phyloP scores from a whole-genome alignment of 2,113 vertebrate genomes.

The Dissostichus mawsoni region DNA sequence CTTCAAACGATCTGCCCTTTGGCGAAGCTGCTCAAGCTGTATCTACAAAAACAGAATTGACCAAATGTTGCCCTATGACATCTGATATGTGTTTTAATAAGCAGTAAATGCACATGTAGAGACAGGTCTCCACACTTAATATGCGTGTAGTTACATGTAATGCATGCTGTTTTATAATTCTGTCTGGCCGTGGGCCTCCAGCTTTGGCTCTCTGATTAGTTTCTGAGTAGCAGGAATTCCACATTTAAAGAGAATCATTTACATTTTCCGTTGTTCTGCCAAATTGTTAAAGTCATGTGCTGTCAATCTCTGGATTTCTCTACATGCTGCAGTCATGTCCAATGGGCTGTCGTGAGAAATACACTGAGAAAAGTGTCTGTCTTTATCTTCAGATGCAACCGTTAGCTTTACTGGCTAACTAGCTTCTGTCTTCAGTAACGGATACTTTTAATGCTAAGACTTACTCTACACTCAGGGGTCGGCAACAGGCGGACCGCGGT shows the following conservation, averaged over 20 bases:
- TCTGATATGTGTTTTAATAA: conserved; percentile 51
- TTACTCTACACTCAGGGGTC: no score
- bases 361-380: neutral
- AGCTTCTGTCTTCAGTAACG: neutral
- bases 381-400: neutral
- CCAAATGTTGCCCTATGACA: conserved; percentile 45
- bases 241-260: conserved; percentile 17
- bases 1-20: conserved; percentile 18
- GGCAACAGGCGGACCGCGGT: no score
- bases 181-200: conserved; percentile 32
- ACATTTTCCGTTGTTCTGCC: conserved; percentile 4
- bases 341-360: neutral
- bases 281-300: conserved; percentile 20
- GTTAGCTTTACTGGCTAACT: neutral
- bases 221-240: conserved; percentile 67
- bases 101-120: conserved; percentile 40
- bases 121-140: conserved; percentile 17
- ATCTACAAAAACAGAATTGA: conserved; percentile 30
- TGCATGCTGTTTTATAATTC: conserved; percentile 30
- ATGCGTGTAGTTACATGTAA: conserved; percentile 34
- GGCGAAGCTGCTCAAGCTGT: conserved; percentile 8
- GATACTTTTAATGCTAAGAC: neutral
- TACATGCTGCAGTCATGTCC: neutral
- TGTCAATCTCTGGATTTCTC: neutral
- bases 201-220: conserved; percentile 42